These are phyloP conservation scores for Oreocharis arfaki DNA, from an alignment of 2,113 vertebrate species.

Conservation along the genomic window DNA sequence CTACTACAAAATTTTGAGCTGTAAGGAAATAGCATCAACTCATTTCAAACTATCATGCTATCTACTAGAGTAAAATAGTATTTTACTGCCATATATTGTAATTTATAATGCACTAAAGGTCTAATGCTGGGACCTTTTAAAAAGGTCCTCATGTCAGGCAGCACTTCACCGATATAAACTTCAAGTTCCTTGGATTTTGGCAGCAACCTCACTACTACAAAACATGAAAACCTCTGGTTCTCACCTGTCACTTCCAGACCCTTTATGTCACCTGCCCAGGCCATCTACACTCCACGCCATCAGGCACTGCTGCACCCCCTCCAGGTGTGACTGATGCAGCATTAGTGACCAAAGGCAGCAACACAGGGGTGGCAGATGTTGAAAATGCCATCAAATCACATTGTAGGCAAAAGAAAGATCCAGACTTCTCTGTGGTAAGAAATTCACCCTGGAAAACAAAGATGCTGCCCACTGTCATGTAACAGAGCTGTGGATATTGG, in stretches of 20 bases:
- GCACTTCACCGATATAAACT: background rate
- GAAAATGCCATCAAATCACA: background rate
- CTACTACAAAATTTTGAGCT: background rate
- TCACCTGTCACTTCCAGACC: background rate
- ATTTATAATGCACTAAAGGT: background rate
- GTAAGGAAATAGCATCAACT: background rate
- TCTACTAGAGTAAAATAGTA: background rate
- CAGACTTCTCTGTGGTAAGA: background rate
- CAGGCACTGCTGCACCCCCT: background rate
- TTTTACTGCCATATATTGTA: background rate
- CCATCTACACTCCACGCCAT: background rate
- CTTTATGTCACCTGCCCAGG: background rate
- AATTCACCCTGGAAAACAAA: background rate
- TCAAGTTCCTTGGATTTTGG: background rate
- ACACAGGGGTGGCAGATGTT: background rate
- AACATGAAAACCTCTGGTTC: background rate
- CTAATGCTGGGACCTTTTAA: too few relatives aligned
- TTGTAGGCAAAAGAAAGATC: background rate
- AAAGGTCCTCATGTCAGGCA: background rate
- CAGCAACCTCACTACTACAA: too few relatives aligned
- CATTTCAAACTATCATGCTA: background rate
- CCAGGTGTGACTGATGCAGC: accelerated
- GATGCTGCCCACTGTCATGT: background rate
- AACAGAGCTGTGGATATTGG: background rate
- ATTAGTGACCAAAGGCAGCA: background rate